A percentile compares a stretch with the other conserved stretches of the same genome.
These are phyloP conservation scores for Acleris emargana DNA, from an alignment of 2,888 invertebrate species.

Conservation along the genomic window DNA sequence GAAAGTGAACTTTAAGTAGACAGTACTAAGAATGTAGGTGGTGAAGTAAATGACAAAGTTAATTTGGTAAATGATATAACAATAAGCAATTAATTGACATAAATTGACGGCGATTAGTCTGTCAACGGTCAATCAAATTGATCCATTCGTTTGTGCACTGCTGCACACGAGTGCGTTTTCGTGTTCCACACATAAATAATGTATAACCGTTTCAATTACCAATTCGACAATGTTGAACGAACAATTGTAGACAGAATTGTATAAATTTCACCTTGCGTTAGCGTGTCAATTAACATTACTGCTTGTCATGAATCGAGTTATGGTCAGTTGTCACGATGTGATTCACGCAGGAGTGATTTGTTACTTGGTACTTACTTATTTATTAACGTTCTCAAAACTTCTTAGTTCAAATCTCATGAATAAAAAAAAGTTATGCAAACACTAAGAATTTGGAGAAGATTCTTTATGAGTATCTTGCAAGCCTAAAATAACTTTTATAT, in stretches of 20 bases:
- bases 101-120: slow-evolving; percentile 59
- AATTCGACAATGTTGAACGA: slow-evolving; percentile 14
- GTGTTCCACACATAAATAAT: slow-evolving; percentile 19
- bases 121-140: slow-evolving; percentile 58
- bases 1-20: neutral
- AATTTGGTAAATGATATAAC: slow-evolving; percentile 41
- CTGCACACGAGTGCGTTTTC: slow-evolving; percentile 15
- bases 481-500: too few relatives aligned
- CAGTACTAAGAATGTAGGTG: neutral
- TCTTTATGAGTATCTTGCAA: too few relatives aligned
- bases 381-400: too few relatives aligned
- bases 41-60: neutral
- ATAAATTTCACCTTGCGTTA: slow-evolving; percentile 3
- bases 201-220: slow-evolving; percentile 20
- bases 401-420: too few relatives aligned
- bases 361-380: too few relatives aligned
- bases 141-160: slow-evolving; percentile 45
- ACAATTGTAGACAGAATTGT: slow-evolving; percentile 8
- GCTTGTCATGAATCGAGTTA: too few relatives aligned
- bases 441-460: too few relatives aligned
- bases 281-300: neutral
- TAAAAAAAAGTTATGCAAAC: too few relatives aligned
- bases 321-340: too few relatives aligned
- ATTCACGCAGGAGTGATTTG: too few relatives aligned
- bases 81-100: slow-evolving; percentile 66